Conservation (phyloP, 2,113 vertebrate species). For the Riparia riparia region DNA sequence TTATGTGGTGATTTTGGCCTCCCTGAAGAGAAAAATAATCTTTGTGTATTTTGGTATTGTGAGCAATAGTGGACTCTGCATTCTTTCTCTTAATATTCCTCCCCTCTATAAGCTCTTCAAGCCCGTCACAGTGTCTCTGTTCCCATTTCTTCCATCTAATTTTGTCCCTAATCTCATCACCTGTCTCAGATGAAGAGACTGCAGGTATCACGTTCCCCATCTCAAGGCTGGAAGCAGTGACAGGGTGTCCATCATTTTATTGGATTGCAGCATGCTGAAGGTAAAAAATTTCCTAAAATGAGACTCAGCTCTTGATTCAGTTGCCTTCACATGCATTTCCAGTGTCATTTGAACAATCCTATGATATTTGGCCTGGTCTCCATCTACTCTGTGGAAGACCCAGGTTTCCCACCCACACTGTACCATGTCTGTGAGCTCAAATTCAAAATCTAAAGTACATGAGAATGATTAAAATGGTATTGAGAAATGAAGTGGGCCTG, state of each 20-base stretch:
- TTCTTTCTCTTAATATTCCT: not conserved
- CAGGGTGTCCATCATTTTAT: not conserved
- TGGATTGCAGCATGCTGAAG: not conserved
- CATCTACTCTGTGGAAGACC: not conserved
- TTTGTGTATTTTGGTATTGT: not conserved
- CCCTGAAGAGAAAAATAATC: not conserved
- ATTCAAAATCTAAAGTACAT: not conserved
- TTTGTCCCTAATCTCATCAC: not conserved
- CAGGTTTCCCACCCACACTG: not conserved
- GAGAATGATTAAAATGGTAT: not conserved
- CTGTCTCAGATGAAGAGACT: not conserved
- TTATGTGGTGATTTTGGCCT: not conserved
- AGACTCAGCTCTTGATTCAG: not conserved
- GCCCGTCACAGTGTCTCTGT: not conserved
- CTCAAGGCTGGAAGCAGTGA: not conserved
- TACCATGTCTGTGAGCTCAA: not conserved
- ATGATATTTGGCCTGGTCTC: not conserved
- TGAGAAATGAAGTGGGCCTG: not conserved
- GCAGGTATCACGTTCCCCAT: rapidly evolving
- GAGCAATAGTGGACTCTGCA: not conserved
- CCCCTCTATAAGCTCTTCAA: not conserved
- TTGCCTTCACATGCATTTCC: not conserved
- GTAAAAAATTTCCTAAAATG: not conserved
- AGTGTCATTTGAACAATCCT: not conserved
- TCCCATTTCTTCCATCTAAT: not conserved